Percentiles rank a stretch among this genome's conserved stretches.
These are phyloP conservation scores for Hirtodrosophila cameraria DNA, from an alignment of 2,888 invertebrate species.

Conservation along the genomic window DNA sequence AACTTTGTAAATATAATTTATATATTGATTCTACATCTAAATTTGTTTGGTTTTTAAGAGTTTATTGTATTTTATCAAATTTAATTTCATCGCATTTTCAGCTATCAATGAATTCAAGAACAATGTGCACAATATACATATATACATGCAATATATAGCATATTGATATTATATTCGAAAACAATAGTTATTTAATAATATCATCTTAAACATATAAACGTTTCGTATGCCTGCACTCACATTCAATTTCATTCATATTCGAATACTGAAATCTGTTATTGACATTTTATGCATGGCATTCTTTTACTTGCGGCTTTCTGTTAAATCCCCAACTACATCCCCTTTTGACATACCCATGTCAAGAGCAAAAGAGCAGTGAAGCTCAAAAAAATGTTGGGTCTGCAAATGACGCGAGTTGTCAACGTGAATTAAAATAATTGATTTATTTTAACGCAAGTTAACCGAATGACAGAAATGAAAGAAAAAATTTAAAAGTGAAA, in stretches of 20 bases:
- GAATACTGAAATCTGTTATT: slow-evolving; percentile 41
- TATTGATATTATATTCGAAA: background rate
- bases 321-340: background rate
- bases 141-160: too few relatives aligned
- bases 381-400: slow-evolving; percentile 38
- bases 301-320: slow-evolving; percentile 31
- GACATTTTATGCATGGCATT: slow-evolving; percentile 51
- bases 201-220: slow-evolving; percentile 6
- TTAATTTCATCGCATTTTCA: too few relatives aligned
- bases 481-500: slow-evolving; percentile 34
- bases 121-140: background rate
- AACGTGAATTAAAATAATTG: slow-evolving; percentile 78
- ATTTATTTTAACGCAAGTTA: slow-evolving; percentile 71
- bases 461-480: slow-evolving; percentile 30
- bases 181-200: slow-evolving; percentile 3
- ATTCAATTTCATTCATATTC: slow-evolving; percentile 33
- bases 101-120: too few relatives aligned
- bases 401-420: slow-evolving; percentile 76
- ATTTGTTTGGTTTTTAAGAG: too few relatives aligned
- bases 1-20: too few relatives aligned
- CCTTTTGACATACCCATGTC: slow-evolving; percentile 44
- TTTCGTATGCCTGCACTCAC: slow-evolving; percentile 9
- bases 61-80: too few relatives aligned
- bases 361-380: slow-evolving; percentile 52
- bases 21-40: too few relatives aligned